Evolutionary conservation across 2,888 invertebrate genomes (phyloP).

Genomic region (Ormia ochracea): DNA sequence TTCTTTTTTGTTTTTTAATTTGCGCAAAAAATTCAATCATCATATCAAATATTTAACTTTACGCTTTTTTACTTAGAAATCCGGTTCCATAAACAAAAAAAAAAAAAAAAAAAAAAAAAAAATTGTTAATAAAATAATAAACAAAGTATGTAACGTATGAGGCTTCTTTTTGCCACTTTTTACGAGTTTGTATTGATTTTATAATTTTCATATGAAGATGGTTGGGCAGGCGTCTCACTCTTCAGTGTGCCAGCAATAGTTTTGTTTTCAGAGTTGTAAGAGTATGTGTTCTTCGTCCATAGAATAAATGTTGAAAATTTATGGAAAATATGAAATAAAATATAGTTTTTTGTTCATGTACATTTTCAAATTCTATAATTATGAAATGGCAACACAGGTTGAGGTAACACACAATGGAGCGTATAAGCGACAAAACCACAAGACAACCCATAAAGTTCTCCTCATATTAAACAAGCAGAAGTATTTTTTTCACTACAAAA

Average conservation of each 20-base stretch:
- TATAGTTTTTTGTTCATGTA: no score
- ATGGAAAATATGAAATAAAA: no score
- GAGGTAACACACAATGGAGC: no score
- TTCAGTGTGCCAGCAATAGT: conserved; percentile 1
- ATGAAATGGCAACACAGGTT: no score
- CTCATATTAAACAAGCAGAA: no score
- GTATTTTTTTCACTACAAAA: no score
- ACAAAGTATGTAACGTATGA: neutral
- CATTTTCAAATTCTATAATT: no score
- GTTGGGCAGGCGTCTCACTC: neutral
- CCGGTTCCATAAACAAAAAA: conserved; percentile 31
- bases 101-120: neutral
- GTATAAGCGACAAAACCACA: no score
- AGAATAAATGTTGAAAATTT: no score
- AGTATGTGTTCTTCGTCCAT: neutral
- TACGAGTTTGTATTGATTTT: neutral
- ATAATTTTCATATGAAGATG: conserved; percentile 12
- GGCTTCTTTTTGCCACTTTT: neutral
- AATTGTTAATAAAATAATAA: conserved; percentile 20
- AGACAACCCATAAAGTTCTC: no score
- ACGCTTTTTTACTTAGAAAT: neutral
- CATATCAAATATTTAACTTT: neutral
- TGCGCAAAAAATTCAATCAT: neutral
- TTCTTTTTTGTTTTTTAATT: neutral
- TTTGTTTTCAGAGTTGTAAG: neutral